phyloP scores from a whole-genome alignment of 2,113 vertebrate genomes.

The Pachycephala philippinensis region DNA sequence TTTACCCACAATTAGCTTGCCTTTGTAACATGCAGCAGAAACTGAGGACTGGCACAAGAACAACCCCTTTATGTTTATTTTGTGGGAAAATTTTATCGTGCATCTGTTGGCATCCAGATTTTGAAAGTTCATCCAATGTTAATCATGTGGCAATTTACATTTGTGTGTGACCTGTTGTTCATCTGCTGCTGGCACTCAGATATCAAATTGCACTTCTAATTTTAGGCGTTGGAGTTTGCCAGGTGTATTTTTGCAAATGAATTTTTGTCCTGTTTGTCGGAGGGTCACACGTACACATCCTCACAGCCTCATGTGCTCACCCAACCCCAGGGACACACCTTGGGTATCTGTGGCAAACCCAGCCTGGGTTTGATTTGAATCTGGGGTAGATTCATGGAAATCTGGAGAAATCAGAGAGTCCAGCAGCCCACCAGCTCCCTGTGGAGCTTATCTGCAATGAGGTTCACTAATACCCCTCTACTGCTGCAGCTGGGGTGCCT shows the following conservation, averaged over 20 bases:
- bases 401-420: not conserved
- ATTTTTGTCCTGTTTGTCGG: not conserved
- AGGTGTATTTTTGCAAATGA: not conserved
- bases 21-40: not conserved
- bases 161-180: not conserved
- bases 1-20: not conserved
- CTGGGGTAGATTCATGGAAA: not conserved
- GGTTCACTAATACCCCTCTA: not conserved
- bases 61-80: not conserved
- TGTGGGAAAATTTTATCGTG: not conserved
- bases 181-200: not conserved
- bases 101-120: not conserved
- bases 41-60: not conserved
- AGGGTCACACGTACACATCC: not conserved
- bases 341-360: not conserved
- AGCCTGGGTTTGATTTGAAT: not conserved
- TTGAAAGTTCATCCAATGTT: constrained; percentile 3
- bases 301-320: not conserved
- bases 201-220: not conserved
- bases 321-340: accelerated
- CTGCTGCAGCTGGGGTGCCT: not conserved
- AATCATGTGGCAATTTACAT: not conserved
- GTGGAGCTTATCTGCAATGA: not conserved
- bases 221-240: not conserved
- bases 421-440: not conserved